These are phyloP conservation scores for Drosophila niveifrons DNA, from an alignment of 2,888 invertebrate species.

Conservation along the genomic window DNA sequence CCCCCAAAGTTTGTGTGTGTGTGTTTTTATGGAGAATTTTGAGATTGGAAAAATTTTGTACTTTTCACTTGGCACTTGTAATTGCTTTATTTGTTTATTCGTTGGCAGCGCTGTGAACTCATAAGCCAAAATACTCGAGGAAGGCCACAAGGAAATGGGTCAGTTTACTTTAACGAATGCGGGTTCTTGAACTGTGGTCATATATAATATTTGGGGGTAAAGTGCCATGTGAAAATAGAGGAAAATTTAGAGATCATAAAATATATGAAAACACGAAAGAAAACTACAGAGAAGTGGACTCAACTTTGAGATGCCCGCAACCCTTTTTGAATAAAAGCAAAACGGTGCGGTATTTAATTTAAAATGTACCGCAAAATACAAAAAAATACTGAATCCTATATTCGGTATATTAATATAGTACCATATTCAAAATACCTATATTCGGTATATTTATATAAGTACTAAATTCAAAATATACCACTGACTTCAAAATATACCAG, in stretches of 20 bases:
- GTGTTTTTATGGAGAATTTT: constrained; percentile 32
- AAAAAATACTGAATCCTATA: no score
- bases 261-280: no score
- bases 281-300: accelerated
- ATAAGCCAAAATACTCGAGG: constrained; percentile 16
- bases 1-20: constrained; percentile 10
- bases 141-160: constrained; percentile 30
- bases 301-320: no score
- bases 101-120: constrained; percentile 25
- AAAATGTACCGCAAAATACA: no score
- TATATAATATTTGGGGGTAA: background rate
- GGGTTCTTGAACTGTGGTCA: constrained; percentile 10
- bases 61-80: constrained; percentile 62
- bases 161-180: background rate
- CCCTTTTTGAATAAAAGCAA: no score
- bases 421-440: no score
- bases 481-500: no score
- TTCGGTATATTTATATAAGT: no score
- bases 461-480: no score
- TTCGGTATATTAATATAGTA: no score
- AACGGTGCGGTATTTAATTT: no score
- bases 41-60: constrained; percentile 61
- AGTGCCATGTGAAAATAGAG: background rate
- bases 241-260: background rate
- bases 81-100: constrained; percentile 61